Base-by-base conservation (phyloP, 2,888 invertebrate genomes). In the Mimachlamys varia region DNA sequence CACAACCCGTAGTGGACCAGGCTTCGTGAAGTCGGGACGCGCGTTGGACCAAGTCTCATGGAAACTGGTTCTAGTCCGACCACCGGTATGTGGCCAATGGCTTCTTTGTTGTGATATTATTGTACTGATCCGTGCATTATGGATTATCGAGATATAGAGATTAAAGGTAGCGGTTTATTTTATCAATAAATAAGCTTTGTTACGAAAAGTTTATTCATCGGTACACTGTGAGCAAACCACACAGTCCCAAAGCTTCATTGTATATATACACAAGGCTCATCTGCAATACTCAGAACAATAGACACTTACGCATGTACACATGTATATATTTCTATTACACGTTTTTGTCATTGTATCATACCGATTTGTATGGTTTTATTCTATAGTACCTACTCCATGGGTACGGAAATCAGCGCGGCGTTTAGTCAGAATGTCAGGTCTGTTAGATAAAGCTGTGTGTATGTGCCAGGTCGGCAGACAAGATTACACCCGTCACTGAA, bases 1-100 rank as follows among this genome's bases (percentile, higher is more conserved):
- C 92, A 19, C 92, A 91, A 37, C 27, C 91, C 3, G 91, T 93
- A 5, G 92, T 76, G 76, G 76, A 76, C 76, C 87, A 37, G n/a
- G 33, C n/a, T 10, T 55, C 62, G 13, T 19, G 49, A 49, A 15
- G 4, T 38, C 33, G 38, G 53, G 90, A 19, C 44, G 44, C 44
- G 76, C 10, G 58, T n/a, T 90, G 33, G 62, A 76, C 13, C 76
- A 76, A 33, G 76, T 7, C 76, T 33, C 76, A 0, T 55, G 89
- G 53, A 76, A 53, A 19, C 53, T 44, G 53, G 53, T 53, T 17
- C 53, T 53, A 53, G 49, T 38, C 62, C 27, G 19, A 15, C 17
- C 89, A 89, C 13, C 44, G 13, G 0, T 91, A 89, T 50, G 49
- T 55, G 17, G 87, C 88, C 89, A 53, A 53, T 53, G 53, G 53